Base-by-base conservation (phyloP, 2,888 invertebrate genomes). In the Catocala nupta region DNA sequence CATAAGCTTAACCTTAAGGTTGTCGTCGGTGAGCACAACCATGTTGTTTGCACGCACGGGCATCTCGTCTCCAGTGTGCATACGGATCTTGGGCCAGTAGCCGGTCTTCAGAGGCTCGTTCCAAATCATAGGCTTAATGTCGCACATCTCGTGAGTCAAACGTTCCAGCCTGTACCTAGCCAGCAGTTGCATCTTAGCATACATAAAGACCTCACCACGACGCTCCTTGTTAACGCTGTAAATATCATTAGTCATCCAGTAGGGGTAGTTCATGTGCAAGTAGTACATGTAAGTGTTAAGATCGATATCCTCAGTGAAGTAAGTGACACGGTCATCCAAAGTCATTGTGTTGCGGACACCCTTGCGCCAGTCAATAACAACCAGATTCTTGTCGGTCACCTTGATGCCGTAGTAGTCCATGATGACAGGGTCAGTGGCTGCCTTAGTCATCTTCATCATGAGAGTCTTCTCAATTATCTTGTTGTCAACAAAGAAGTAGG, bases 271-370 rank as follows among this genome's bases (percentile, higher is more conserved):
- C 84, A 96, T 91, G 81, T 96, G 95, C 86, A 95, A 92, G 86
- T 96, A 95, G 90, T 96, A 96, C 91, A 96, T 96, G 93, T 96
- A 96, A 11, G 96, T 89, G 88, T 97, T 97, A 11, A 97, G 91
- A 70, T 96, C 97, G 56, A 97, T 91, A 84, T 98, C 97, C 84
- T 97, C 97, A 16, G 95, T 95, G 92, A 96, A 97, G 89, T 97
- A 97, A 51, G 94, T 91, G 65, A 97, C 78, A 33, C 92, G 90
- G 81, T 96, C 96, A 59, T 96, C 96, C 53, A 95, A 92, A 78
- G 95, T 94, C 45, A 95, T 69, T 36, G 95, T 89, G 69, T 95
- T 92, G 70, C 96, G 95, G 64, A 94, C 88, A 51, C 95, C 96
- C 71, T 96, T 96, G 84, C 96, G 96, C 94, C 96, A 96, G 62